Conservation (phyloP, 2,797 vertebrate genomes). For the Gymnothorax reevesii region DNA sequence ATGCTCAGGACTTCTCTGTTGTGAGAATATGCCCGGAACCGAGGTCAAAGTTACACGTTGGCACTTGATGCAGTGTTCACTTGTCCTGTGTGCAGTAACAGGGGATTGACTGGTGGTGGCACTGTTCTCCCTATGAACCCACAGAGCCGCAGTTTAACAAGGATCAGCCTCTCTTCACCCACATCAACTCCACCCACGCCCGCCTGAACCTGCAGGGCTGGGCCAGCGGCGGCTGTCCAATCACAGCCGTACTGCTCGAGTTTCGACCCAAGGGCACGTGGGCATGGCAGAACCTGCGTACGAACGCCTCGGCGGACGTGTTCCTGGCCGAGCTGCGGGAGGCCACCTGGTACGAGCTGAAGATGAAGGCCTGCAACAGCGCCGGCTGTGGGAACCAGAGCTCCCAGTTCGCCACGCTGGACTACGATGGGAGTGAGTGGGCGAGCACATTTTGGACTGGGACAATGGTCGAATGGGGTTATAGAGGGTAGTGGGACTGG, state of each 20-base stretch:
- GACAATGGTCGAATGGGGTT: not conserved
- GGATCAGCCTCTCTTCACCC: conserved; percentile 96
- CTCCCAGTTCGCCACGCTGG: conserved; percentile 91
- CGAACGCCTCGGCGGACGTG: conserved; percentile 88
- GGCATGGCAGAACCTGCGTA: conserved; percentile 91
- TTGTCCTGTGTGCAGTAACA: not conserved
- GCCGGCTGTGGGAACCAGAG: conserved; percentile 97
- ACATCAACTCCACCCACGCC: conserved; percentile 95
- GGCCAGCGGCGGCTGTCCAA: conserved; percentile 95
- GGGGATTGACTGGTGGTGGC: not conserved
- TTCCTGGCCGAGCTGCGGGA: conserved; percentile 93
- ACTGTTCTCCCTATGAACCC: conserved; percentile 24
- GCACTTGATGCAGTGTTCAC: not conserved
- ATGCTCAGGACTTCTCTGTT: not conserved
- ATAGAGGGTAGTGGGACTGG: not conserved
- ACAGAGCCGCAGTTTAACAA: conserved; percentile 96
- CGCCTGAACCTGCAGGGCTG: conserved; percentile 95
- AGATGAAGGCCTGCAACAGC: conserved; percentile 97
- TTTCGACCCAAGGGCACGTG: conserved; percentile 94
- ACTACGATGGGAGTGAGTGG: conserved; percentile 94
- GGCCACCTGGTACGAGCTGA: conserved; percentile 97
- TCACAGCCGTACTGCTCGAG: conserved; percentile 87
- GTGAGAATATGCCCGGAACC: not conserved
- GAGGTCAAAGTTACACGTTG: not conserved
- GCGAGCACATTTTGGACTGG: not conserved